phyloP scores from a whole-genome alignment of 1,140 invertebrate species.

The Sinonovacula constricta region DNA sequence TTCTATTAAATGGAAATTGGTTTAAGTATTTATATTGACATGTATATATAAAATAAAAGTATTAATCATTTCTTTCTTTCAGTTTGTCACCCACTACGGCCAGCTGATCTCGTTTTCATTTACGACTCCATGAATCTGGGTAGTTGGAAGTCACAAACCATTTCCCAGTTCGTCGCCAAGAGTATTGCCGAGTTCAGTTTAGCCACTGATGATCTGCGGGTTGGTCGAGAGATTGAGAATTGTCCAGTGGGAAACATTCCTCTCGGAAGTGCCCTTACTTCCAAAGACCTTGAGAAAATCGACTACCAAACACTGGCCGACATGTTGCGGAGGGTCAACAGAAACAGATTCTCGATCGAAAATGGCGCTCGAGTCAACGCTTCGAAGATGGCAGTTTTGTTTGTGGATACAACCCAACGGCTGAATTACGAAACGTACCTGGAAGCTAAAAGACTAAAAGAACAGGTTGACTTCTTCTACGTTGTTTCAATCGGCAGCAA shows the following conservation, averaged over 20 bases:
- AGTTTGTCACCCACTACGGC: constrained; percentile 50
- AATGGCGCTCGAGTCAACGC: constrained; percentile 49
- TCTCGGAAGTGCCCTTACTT: constrained; percentile 45
- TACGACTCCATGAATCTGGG: constrained; percentile 61
- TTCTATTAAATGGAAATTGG: no score
- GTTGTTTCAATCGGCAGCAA: constrained; percentile 38
- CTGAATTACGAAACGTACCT: constrained; percentile 38
- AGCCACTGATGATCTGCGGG: constrained; percentile 52
- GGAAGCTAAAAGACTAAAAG: constrained; percentile 33
- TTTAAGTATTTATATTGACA: no score
- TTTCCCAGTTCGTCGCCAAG: constrained; percentile 58
- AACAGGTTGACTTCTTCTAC: constrained; percentile 39
- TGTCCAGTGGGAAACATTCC: constrained; percentile 57
- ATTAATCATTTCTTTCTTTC: constrained; percentile 8
- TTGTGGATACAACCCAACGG: constrained; percentile 38
- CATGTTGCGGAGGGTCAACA: constrained; percentile 47
- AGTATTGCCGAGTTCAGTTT: constrained; percentile 55
- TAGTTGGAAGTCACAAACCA: constrained; percentile 33
- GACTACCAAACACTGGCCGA: constrained; percentile 38
- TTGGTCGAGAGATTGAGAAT: constrained; percentile 60
- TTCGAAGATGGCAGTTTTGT: constrained; percentile 51
- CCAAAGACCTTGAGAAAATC: constrained; percentile 16
- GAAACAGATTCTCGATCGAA: constrained; percentile 26
- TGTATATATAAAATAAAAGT: no score
- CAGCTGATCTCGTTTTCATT: constrained; percentile 67